These are phyloP conservation scores for Pseudococcus viburni DNA, from an alignment of 2,888 invertebrate genomes.

Conservation along the genomic window DNA sequence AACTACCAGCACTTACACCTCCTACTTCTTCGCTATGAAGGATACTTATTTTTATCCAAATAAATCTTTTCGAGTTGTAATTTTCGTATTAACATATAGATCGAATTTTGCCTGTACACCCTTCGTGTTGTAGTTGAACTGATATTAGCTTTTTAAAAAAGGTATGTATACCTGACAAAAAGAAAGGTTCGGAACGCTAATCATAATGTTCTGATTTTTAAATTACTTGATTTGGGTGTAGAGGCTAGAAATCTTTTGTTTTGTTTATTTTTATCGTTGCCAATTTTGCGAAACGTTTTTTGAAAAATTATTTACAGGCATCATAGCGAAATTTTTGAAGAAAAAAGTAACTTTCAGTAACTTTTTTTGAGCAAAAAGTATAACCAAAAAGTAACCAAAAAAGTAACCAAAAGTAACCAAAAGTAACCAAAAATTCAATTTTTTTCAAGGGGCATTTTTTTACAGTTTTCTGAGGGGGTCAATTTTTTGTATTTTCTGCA, in stretches of 20 bases:
- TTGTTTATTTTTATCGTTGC: not conserved
- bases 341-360: no score
- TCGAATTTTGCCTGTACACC: constrained; percentile 27
- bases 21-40: not conserved
- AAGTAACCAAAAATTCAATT: no score
- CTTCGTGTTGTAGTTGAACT: not conserved
- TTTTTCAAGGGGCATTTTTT: no score
- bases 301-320: no score
- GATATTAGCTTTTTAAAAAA: not conserved
- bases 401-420: no score
- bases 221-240: not conserved
- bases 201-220: not conserved
- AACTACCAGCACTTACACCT: not conserved
- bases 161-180: not conserved
- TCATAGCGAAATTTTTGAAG: no score
- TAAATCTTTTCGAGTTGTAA: constrained; percentile 15
- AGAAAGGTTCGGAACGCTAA: not conserved
- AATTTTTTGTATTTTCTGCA: no score
- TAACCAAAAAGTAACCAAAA: no score
- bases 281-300: no score
- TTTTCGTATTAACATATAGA: constrained; percentile 53
- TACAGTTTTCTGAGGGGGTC: no score
- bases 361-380: no score
- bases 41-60: not conserved
- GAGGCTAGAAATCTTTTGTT: not conserved